phyloP scores from a whole-genome alignment of 2,797 vertebrate species.

The Falco berigora region DNA sequence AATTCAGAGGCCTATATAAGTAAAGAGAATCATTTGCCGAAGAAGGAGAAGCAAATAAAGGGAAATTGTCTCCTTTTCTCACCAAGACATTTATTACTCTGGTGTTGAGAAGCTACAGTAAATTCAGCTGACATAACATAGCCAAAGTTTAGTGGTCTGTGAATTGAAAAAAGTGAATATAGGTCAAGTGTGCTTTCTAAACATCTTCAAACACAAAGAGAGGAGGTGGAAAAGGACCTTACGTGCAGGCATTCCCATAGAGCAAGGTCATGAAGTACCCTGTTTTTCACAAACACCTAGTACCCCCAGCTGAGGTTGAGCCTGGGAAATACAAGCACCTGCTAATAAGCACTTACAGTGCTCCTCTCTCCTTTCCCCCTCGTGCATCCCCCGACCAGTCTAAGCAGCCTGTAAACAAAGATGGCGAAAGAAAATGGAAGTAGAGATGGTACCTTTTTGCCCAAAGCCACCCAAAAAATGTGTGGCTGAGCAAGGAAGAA shows the following conservation, averaged over 20 bases:
- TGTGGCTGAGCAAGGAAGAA: background rate
- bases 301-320: background rate
- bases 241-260: background rate
- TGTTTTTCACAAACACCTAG: background rate
- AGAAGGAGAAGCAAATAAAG: background rate
- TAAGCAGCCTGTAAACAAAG: background rate
- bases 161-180: background rate
- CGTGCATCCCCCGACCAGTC: accelerated
- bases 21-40: background rate
- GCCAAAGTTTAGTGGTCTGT: background rate
- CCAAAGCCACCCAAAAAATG: background rate
- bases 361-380: background rate
- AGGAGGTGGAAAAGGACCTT: background rate
- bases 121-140: background rate
- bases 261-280: background rate
- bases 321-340: background rate
- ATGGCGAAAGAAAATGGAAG: background rate
- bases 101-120: background rate
- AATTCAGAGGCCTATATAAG: background rate
- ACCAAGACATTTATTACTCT: background rate
- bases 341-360: background rate
- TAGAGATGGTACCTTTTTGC: background rate
- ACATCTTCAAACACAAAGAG: background rate
- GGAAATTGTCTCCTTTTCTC: background rate
- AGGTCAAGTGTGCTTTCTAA: background rate